Conservation (phyloP, 2,888 invertebrate genomes). For the Plebejus melissa region DNA sequence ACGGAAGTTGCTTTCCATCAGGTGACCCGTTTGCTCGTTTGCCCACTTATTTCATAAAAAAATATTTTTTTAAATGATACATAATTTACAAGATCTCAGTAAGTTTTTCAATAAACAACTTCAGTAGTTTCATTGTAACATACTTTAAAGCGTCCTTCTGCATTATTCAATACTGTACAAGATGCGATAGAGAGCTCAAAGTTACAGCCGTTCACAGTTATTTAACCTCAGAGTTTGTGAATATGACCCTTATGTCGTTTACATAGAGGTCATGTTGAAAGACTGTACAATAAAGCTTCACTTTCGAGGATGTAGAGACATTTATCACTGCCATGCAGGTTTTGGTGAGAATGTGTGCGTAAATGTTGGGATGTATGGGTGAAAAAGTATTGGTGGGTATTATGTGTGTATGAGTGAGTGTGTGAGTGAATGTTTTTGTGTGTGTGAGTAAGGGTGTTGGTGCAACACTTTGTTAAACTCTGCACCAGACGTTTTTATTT, state of each 20-base stretch:
- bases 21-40: too few species aligned
- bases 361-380: background rate
- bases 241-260: background rate
- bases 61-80: too few species aligned
- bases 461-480: slow-evolving; percentile 26
- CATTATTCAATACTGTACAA: slow-evolving; percentile 18
- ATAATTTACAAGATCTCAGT: background rate
- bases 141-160: background rate
- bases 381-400: background rate
- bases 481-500: slow-evolving; percentile 19
- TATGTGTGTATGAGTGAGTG: background rate
- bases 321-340: slow-evolving; percentile 10
- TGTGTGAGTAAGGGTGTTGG: background rate
- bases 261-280: background rate
- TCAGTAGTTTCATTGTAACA: background rate
- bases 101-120: slow-evolving; percentile 14
- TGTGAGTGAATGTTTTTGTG: background rate
- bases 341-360: too few species aligned
- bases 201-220: background rate
- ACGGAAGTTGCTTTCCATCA: too few species aligned
- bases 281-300: background rate
- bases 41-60: too few species aligned
- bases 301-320: slow-evolving; percentile 1
- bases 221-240: background rate
- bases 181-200: slow-evolving; percentile 12